Percentiles rank a stretch among this genome's conserved stretches.
Conservation (phyloP, 1,140 invertebrate species). For the Drosophila busckii region DNA sequence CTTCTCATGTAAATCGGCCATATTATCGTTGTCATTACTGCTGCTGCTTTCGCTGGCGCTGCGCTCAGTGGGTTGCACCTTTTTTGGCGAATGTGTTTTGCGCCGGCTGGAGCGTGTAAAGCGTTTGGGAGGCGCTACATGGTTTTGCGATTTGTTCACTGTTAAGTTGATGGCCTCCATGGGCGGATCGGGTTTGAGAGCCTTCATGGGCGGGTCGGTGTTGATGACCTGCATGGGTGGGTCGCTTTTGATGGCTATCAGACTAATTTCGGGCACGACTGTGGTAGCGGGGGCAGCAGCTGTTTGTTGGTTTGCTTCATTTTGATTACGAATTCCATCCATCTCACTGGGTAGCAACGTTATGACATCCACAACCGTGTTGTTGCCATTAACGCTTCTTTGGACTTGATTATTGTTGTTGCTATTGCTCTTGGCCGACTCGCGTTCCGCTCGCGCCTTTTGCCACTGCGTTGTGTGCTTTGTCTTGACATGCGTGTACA, state of each 20-base stretch:
- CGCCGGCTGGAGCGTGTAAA: constrained; percentile 49
- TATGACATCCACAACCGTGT: constrained; percentile 5
- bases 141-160: constrained; percentile 32
- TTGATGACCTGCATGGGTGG: not conserved
- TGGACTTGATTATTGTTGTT: constrained; percentile 34
- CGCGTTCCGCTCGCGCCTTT: constrained; percentile 58
- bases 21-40: constrained; percentile 20
- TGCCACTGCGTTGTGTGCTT: constrained; percentile 63
- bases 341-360: not conserved
- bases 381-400: constrained; percentile 21
- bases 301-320: not conserved
- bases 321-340: too few relatives aligned
- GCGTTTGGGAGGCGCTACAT: constrained; percentile 16
- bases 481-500: constrained; percentile 76
- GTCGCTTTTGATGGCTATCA: too few relatives aligned
- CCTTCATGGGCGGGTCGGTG: constrained; percentile 5
- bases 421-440: constrained; percentile 47
- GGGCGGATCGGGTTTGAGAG: constrained; percentile 38
- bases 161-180: constrained; percentile 55
- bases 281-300: not conserved
- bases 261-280: too few relatives aligned
- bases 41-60: constrained; percentile 28
- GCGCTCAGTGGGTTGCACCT: constrained; percentile 43
- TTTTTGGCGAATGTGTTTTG: constrained; percentile 57
- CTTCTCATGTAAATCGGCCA: constrained; percentile 32